A percentile compares a stretch with the other conserved stretches of the same genome.
Evolutionary conservation across 2,888 invertebrate genomes (phyloP).

Genomic region (Agriopis marginaria): DNA sequence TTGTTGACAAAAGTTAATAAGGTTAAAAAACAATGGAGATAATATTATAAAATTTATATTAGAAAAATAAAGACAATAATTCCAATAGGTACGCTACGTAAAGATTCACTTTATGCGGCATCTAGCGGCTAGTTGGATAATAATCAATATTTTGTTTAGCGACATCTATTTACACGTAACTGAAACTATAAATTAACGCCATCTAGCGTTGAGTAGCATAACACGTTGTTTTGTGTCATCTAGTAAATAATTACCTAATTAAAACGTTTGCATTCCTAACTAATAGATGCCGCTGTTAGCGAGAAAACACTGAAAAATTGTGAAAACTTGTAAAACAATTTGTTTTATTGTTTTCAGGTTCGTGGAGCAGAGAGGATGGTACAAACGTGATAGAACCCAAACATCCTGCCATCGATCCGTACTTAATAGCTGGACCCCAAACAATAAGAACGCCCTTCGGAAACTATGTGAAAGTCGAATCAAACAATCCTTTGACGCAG

Average conservation of each 20-base stretch:
- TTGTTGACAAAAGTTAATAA: too few species aligned
- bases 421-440: conserved; percentile 63
- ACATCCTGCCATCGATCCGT: conserved; percentile 61
- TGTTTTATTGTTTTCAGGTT: conserved; percentile 56
- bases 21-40: not conserved
- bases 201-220: conserved; percentile 2
- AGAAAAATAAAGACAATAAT: too few species aligned
- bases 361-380: conserved; percentile 71
- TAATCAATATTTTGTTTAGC: too few species aligned
- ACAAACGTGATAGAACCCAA: conserved; percentile 50
- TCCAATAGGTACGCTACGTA: too few species aligned
- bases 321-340: not conserved
- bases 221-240: not conserved
- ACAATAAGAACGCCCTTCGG: conserved; percentile 78
- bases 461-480: conserved; percentile 65
- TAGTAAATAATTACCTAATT: not conserved
- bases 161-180: too few species aligned
- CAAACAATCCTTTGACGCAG: conserved; percentile 31
- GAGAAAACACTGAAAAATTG: not conserved
- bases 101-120: not conserved
- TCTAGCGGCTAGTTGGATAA: not conserved
- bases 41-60: too few species aligned
- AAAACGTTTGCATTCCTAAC: conserved; percentile 3
- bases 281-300: conserved; percentile 51
- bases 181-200: not conserved